A percentile compares a stretch with the other conserved stretches of the same genome.
These are phyloP conservation scores for Aegypius monachus DNA, from an alignment of 2,113 vertebrate genomes.

Conservation along the genomic window DNA sequence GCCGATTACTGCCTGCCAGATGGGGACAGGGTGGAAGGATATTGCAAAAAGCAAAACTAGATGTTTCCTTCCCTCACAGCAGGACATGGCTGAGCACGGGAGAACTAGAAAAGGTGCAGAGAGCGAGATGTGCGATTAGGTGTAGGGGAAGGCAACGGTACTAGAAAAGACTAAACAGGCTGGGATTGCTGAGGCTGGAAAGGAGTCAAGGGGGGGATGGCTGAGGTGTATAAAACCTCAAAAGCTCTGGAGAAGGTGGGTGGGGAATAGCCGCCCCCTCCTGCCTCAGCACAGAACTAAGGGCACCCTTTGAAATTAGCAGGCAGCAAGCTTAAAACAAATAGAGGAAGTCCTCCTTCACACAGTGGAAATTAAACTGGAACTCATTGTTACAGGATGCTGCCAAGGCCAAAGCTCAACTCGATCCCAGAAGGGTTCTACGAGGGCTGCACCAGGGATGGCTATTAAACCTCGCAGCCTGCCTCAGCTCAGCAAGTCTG, in stretches of 20 bases:
- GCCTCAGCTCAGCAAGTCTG: neutral
- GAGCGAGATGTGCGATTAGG: neutral
- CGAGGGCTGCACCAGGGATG: neutral
- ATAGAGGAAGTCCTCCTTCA: slow-evolving; percentile 36
- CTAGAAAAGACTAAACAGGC: neutral
- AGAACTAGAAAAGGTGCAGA: neutral
- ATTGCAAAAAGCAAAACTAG: neutral
- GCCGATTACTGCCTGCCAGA: neutral
- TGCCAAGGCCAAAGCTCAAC: neutral
- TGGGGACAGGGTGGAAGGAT: neutral
- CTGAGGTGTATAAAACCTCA: neutral
- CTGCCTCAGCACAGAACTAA: neutral
- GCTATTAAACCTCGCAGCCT: neutral
- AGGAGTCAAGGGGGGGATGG: neutral
- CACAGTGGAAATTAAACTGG: slow-evolving; percentile 17
- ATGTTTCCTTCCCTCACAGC: neutral
- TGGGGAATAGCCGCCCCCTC: neutral
- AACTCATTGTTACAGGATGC: slow-evolving; percentile 1
- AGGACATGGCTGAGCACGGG: neutral
- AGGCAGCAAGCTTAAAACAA: slow-evolving; percentile 4
- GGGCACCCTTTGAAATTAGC: neutral
- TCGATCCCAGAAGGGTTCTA: neutral
- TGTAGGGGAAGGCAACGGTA: neutral
- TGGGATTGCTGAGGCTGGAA: neutral
- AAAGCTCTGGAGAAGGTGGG: neutral